Base-by-base conservation (phyloP, 2,113 vertebrate genomes). In the Marmota monax region DNA sequence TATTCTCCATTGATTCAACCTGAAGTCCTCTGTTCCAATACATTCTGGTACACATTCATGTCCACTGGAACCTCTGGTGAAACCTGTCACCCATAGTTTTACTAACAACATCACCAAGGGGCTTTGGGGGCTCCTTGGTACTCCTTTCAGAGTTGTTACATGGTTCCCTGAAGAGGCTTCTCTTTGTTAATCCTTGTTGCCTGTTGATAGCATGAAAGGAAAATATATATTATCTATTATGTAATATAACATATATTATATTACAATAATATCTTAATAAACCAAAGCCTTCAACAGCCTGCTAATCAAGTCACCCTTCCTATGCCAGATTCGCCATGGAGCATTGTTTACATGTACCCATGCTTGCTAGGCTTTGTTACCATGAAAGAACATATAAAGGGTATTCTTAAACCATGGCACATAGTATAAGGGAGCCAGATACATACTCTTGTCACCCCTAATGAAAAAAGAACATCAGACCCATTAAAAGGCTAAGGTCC, bases 401-500 rank as follows among this genome's bases (percentile, higher is more conserved):
- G 42, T 58, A 70, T 96, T 93, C 79, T 88, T 72, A 94, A 91
- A 89, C 67, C 42, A 69, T 10, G 23, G 42, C 83, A 94, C 86
- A 92, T 27, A 72, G 79, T 53, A 61, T 92, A 94, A 88, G 61
- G 12, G 25, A 90, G 79, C 51, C 80, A 94, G 95, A 94, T 69
- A 84, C 25, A 63, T 12, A 85, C 53, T 76, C 86, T 84, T 93
- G 96, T 97, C 96, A 93, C 32, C 80, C 77, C 77, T 97, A 92
- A 97, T 98, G 94, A 96, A 95, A 95, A 63, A 95, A 97, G 94
- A 97, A 58, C 95, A 96, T 93, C 93, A 96, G 83, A 73, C 51
- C 92, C 80, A 97, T 97, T 97, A 97, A 97, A 97, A 97, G 94
- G 96, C 96, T 95, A 95, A 97, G 96, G 96, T 96, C 97, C 92